These are phyloP conservation scores for Adelognathus sp. DNA, from an alignment of 2,888 invertebrate genomes.

Conservation along the genomic window DNA sequence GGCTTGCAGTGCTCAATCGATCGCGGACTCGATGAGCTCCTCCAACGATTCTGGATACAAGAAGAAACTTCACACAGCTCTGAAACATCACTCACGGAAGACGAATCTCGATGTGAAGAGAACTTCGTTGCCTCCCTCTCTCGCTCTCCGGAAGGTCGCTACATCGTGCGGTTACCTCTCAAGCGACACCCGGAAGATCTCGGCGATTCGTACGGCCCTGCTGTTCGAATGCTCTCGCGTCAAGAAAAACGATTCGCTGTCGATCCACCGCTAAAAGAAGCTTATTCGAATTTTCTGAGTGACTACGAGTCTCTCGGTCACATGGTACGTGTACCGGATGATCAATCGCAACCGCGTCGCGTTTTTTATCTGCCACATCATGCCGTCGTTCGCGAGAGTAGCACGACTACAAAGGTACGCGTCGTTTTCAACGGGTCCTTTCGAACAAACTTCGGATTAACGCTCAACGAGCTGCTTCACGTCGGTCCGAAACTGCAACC, in stretches of 20 bases:
- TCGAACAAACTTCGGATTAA: too few species aligned
- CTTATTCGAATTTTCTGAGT: slow-evolving; percentile 25
- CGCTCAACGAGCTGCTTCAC: too few species aligned
- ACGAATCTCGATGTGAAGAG: slow-evolving; percentile 62
- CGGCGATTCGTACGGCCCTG: slow-evolving; percentile 4
- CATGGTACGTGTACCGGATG: slow-evolving; percentile 10
- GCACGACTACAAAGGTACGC: too few species aligned
- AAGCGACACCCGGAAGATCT: background rate
- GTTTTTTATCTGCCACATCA: slow-evolving; percentile 29
- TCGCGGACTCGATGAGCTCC: slow-evolving; percentile 19
- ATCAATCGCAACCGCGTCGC: background rate
- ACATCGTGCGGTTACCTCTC: slow-evolving; percentile 64
- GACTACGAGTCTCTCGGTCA: slow-evolving; percentile 43
- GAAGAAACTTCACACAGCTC: slow-evolving; percentile 17
- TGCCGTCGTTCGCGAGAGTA: background rate
- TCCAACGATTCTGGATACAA: slow-evolving; percentile 38
- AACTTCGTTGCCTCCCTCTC: slow-evolving; percentile 59
- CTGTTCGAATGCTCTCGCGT: slow-evolving; percentile 2
- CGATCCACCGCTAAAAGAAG: background rate
- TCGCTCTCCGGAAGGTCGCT: slow-evolving; percentile 62
- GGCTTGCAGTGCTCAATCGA: slow-evolving; percentile 25
- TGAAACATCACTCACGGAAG: slow-evolving; percentile 39
- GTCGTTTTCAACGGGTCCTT: too few species aligned
- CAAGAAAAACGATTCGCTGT: slow-evolving; percentile 6
- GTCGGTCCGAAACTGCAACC: too few species aligned